A percentile compares a stretch with the other conserved stretches of the same genome.
phyloP scores from a whole-genome alignment of 92 coral and sea anemone species.

The Anthopleura xanthogrammica region DNA sequence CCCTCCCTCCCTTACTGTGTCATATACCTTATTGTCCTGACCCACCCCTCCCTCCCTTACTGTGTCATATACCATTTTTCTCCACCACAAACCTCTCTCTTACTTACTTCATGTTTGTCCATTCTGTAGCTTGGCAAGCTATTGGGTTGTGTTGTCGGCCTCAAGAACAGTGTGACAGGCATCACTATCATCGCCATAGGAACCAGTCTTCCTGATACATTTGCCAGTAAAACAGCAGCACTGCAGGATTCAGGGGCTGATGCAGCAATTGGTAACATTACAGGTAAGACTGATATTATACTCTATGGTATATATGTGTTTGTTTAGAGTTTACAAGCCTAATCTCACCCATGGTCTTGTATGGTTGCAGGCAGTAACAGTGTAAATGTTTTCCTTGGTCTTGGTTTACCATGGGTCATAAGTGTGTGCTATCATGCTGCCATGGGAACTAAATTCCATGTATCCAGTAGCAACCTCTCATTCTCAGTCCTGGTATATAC shows the following conservation, averaged over 20 bases:
- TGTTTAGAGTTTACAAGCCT: too few species aligned
- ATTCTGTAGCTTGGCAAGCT: slow-evolving; percentile 70
- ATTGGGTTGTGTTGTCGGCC: slow-evolving; percentile 76
- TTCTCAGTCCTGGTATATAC: slow-evolving; percentile 77
- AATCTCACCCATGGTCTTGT: not conserved
- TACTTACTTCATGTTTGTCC: slow-evolving; percentile 1
- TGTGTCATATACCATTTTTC: not conserved
- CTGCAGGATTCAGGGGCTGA: slow-evolving; percentile 85
- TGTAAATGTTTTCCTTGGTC: slow-evolving; percentile 84
- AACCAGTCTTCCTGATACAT: slow-evolving; percentile 87
- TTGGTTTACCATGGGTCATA: slow-evolving; percentile 89
- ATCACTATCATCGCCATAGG: slow-evolving; percentile 88
- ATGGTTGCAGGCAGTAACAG: slow-evolving; percentile 73
- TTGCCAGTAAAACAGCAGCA: slow-evolving; percentile 88
- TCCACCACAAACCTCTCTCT: not conserved
- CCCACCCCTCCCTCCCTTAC: not conserved
- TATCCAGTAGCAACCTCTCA: slow-evolving; percentile 64
- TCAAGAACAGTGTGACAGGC: slow-evolving; percentile 83
- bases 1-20: not conserved
- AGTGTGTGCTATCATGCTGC: slow-evolving; percentile 75
- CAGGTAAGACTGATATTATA: slow-evolving; percentile 49
- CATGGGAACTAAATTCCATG: slow-evolving; percentile 56
- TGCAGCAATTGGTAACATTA: slow-evolving; percentile 86
- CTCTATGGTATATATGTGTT: too few species aligned
- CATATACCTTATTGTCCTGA: not conserved